Percentiles rank a stretch among this genome's conserved stretches.
Evolutionary conservation across 2,113 vertebrate genomes (phyloP).

Genomic region (Semnornis frantzii): DNA sequence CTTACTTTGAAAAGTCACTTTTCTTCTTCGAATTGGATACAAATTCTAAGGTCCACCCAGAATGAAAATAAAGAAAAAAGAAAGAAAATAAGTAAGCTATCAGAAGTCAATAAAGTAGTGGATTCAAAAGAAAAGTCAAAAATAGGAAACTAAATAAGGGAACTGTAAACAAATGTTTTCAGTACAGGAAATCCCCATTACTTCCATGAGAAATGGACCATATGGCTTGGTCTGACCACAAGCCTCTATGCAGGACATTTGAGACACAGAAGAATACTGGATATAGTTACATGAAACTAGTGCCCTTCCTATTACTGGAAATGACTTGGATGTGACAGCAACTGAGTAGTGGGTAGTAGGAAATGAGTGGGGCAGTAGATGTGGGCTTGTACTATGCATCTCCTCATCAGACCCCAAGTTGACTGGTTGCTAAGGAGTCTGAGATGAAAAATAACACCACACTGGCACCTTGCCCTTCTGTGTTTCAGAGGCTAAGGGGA

Average conservation of each 20-base stretch:
- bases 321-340: background rate
- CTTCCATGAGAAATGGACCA: background rate
- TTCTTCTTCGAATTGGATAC: background rate
- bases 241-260: background rate
- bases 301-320: background rate
- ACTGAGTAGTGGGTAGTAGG: background rate
- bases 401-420: background rate
- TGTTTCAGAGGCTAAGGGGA: background rate
- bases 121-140: background rate
- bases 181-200: background rate
- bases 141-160: background rate
- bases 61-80: background rate
- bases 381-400: background rate
- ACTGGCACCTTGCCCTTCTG: background rate
- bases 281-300: background rate
- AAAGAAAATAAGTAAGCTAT: background rate
- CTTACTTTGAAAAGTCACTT: constrained; percentile 42
- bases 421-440: background rate
- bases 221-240: background rate
- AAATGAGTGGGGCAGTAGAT: background rate
- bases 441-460: background rate
- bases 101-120: background rate
- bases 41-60: constrained; percentile 29
- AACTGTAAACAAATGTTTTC: background rate
- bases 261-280: background rate